Conservation (phyloP, 2,888 invertebrate species). For the Pterostichus madidus region DNA sequence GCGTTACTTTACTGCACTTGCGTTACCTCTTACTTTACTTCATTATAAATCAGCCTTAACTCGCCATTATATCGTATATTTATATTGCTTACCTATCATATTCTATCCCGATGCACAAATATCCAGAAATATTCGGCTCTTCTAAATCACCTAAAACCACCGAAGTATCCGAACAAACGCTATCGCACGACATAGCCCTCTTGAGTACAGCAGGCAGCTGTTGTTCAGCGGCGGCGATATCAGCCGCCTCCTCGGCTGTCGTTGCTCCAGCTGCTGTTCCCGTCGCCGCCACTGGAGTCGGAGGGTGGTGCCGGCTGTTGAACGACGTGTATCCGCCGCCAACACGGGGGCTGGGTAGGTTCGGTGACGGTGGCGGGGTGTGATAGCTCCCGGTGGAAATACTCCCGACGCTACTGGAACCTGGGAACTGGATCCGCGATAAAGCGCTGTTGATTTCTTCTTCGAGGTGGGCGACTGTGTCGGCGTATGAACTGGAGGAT, state of each 20-base stretch:
- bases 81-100: constrained; percentile 84
- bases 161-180: constrained; percentile 89
- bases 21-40: too few relatives aligned
- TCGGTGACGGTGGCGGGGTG: constrained; percentile 55
- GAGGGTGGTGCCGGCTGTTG: constrained; percentile 3
- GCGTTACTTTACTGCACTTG: too few relatives aligned
- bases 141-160: constrained; percentile 85
- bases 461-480: constrained; percentile 52
- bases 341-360: constrained; percentile 14
- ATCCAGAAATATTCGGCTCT: constrained; percentile 85
- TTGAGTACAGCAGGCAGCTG: constrained; percentile 77
- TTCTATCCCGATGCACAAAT: constrained; percentile 87
- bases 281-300: constrained; percentile 52
- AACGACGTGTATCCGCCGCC: neutral
- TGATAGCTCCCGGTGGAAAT: neutral
- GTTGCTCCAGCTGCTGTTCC: constrained; percentile 51
- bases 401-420: neutral
- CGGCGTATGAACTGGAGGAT: constrained; percentile 40
- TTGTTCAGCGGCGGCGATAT: constrained; percentile 71
- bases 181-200: constrained; percentile 88
- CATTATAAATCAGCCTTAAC: too few relatives aligned
- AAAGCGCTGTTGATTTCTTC: constrained; percentile 59
- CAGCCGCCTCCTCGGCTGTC: constrained; percentile 63
- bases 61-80: too few relatives aligned
- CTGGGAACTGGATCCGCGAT: constrained; percentile 40